A percentile compares a stretch with the other conserved stretches of the same genome.
Conservation (phyloP, 2,113 vertebrate genomes). For the Acanthisitta chloris region DNA sequence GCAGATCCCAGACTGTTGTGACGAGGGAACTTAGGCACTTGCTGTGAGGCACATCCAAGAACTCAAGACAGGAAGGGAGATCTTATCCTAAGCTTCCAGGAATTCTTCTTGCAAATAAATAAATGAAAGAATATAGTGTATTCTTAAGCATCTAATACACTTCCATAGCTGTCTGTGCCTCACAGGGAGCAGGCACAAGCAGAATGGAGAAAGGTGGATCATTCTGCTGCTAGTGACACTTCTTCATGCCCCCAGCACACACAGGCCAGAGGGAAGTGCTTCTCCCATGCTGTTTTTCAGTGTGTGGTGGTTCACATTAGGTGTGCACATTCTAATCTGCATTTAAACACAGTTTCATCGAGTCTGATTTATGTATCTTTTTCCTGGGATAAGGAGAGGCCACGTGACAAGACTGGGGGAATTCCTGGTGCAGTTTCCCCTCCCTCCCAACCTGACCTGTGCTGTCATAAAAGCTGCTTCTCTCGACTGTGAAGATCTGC, state of each 20-base stretch:
- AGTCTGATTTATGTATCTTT: neutral
- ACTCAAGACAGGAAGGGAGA: neutral
- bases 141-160: neutral
- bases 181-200: neutral
- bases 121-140: no score
- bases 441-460: conserved; percentile 88
- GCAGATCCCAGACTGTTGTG: neutral
- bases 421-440: conserved; percentile 93
- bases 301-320: neutral
- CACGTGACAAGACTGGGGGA: conserved; percentile 86
- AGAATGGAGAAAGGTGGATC: neutral
- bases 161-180: neutral
- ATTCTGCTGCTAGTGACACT: neutral
- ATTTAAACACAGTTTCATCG: neutral
- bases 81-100: conserved; percentile 32
- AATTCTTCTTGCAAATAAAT: neutral
- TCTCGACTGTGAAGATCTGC: conserved; percentile 84
- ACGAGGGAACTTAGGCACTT: neutral
- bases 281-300: neutral
- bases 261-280: neutral
- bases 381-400: conserved; percentile 79
- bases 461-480: conserved; percentile 90
- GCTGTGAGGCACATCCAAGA: neutral
- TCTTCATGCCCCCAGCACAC: neutral
- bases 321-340: neutral